Evolutionary conservation across 53 echinoderm and acorn worm genomes (phyloP), one percentile per base, ranked within the genome.

Genomic region (Temnopleurus reevesii): DNA sequence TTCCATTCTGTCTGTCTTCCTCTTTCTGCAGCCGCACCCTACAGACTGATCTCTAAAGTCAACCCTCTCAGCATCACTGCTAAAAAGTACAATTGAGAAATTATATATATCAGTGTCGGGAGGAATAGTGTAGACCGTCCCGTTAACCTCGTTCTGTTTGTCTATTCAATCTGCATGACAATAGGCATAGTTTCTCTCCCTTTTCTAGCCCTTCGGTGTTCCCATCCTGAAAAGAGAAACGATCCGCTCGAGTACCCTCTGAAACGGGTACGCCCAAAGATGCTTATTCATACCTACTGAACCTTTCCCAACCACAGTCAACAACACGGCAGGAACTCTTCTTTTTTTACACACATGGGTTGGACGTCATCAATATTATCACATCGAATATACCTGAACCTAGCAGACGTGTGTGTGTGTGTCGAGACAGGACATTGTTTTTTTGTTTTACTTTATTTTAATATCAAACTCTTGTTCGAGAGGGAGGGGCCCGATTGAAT

Each of bases 161-260:
- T 10, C 79, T 23, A 30, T 10, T 46, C 79, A 33, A 83, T 83
- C 83, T 83, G 51, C 83, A 83, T 83, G 56, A 83, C 83, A 83
- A 83, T 83, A 56, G 46, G 18, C 51, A 49, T 13, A 53, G 77
- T 28, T 77, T 47, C 31, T 51, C 80, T 80, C 30, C 23, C 18
- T 13, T 53, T 80, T 31, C 27, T 9, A 46, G 31, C 51, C 47
- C 80, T 26, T 21, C 71, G n/a, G 38, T 43, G 38, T 8, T 38
- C 79, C 46, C 27, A 79, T 79, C 47, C 28, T 79, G 26, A 49
- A 46, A 79, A 79, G 49, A 79, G 79, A 46, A 1, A 3, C 38
- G 83, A 55, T 83, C 57, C 34, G 83, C 35, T 83, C 41, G 51
- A 34, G 56, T 83, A 83, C 30, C 24, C 28, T 56, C 29, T 79